Evolutionary conservation across 2,113 vertebrate species (phyloP).

Genomic region (Etheostoma spectabile): DNA sequence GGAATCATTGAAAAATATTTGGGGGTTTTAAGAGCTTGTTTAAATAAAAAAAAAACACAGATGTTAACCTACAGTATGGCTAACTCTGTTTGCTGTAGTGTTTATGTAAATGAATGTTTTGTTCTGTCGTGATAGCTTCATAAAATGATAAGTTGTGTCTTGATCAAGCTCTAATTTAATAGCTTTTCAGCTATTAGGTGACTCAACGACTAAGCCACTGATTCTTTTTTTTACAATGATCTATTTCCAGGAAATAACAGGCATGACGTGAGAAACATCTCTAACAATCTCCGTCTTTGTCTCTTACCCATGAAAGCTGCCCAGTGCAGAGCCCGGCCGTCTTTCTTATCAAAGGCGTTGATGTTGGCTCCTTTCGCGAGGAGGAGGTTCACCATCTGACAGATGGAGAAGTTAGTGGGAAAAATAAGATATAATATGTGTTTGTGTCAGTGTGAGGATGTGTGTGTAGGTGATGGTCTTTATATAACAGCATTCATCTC

Average conservation of each 20-base stretch:
- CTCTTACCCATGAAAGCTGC: constrained; percentile 95
- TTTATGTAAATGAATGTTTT: neutral
- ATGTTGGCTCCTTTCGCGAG: constrained; percentile 96
- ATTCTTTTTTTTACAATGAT: neutral
- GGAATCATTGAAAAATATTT: neutral
- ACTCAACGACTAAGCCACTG: neutral
- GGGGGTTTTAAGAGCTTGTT: neutral
- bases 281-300: neutral
- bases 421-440: neutral
- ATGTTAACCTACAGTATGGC: neutral
- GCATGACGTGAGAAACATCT: neutral
- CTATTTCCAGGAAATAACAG: neutral
- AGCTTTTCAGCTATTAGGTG: too few relatives aligned
- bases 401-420: neutral
- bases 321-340: constrained; percentile 96
- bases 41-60: too few relatives aligned
- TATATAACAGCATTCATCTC: constrained; percentile 57
- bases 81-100: neutral
- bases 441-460: neutral
- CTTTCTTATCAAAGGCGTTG: constrained; percentile 98
- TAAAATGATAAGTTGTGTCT: neutral
- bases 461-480: constrained; percentile 29
- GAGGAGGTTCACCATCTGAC: constrained; percentile 95
- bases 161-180: neutral
- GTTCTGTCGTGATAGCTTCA: neutral